Evolutionary conservation across 2,888 invertebrate genomes (phyloP), one percentile per base, ranked within the genome.

Genomic region (Callosobruchus maculatus): DNA sequence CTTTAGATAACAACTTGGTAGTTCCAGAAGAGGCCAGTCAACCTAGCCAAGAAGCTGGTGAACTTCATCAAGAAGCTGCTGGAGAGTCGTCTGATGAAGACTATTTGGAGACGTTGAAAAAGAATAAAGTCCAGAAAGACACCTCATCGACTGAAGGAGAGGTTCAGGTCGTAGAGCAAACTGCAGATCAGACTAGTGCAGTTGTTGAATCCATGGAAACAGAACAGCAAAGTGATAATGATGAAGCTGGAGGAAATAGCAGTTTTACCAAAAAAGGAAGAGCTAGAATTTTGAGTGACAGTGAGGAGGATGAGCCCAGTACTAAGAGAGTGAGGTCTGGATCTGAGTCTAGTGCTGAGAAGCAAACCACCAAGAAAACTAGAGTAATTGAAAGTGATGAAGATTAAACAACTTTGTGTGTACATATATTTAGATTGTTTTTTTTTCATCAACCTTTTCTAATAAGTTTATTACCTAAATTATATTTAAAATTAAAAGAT

Each of bases 1-100:
- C 90, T 0, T 83, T 92, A 67, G 88, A 90, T 77, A 90, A 90
- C 78, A 89, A 88, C 77, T 73, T 82, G 9, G 75, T 77, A 9
- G 69, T 74, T 70, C 73, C 85, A 68, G 73, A 70, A 20, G 75
- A 73, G 69, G 86, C 74, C 66, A n/a, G n/a, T n/a, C n/a, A n/a
- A n/a, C n/a, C n/a, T n/a, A n/a, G n/a, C n/a, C n/a, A n/a, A n/a
- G 70, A 78, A 70, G 77, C 75, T 49, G 76, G 72, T 72, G 76
- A 49, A 68, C 26, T 69, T 31, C 68, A 68, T 30, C 67, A 49
- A 22, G 67, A 73, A 22, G 69, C 13, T 49, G 49, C 3, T 49
- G 49, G 49, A 49, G 49, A 49, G 49, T 49, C 74, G 3, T 75
- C 76, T 67, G 73, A 74, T 71, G 75, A 76, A 70, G 76, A 73